Evolutionary conservation across 92 coral and sea anemone genomes (phyloP).

Genomic region (Zoanthus sociatus): DNA sequence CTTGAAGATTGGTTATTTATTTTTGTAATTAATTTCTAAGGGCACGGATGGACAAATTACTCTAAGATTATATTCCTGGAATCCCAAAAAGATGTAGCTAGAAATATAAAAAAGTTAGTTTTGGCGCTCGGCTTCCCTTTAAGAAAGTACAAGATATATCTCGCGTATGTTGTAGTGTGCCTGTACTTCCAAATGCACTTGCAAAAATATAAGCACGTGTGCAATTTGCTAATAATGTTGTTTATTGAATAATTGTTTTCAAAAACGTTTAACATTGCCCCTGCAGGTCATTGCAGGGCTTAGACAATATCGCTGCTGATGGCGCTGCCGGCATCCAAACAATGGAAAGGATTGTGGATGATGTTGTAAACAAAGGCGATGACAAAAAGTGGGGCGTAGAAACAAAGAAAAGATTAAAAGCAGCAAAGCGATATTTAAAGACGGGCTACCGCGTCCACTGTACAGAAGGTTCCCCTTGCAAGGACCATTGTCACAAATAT

Average conservation of each 20-base stretch:
- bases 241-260: too few species aligned
- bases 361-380: constrained; percentile 30
- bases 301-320: constrained; percentile 67
- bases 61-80: background rate
- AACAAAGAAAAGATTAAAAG: constrained; percentile 1
- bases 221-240: too few species aligned
- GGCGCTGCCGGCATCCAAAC: constrained; percentile 60
- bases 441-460: constrained; percentile 54
- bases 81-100: background rate
- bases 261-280: too few species aligned
- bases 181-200: too few species aligned
- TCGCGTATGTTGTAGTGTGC: too few species aligned
- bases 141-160: too few species aligned
- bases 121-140: background rate
- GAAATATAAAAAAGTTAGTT: background rate
- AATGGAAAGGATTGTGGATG: constrained; percentile 58
- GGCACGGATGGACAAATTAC: too few species aligned
- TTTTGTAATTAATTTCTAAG: too few species aligned
- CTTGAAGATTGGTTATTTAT: too few species aligned
- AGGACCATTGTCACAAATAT: constrained; percentile 54
- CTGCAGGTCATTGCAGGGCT: constrained; percentile 46
- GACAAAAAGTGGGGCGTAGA: constrained; percentile 18
- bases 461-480: constrained; percentile 54
- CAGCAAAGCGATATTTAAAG: constrained; percentile 38
- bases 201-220: too few species aligned